Conservation (phyloP, 2,888 invertebrate species). For the Allacma fusca region DNA sequence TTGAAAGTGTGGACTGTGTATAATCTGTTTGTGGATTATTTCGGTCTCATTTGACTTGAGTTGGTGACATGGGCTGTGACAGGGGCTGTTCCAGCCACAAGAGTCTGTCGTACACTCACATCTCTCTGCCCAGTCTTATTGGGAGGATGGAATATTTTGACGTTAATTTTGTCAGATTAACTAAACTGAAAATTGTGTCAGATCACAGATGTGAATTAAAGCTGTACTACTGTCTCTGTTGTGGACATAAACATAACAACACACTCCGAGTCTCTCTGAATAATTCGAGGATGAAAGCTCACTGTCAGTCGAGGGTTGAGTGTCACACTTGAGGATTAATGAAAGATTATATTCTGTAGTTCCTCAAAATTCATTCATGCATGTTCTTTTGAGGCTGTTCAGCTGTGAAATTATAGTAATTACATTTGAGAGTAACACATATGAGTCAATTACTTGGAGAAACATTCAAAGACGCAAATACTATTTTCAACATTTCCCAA, state of each 20-base stretch:
- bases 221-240: too few species aligned
- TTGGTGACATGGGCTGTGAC: too few species aligned
- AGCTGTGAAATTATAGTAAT: neutral
- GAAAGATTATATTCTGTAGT: neutral
- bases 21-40: too few species aligned
- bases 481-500: too few species aligned
- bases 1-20: too few species aligned
- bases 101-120: too few species aligned
- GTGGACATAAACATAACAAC: neutral
- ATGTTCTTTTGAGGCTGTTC: neutral
- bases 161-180: neutral
- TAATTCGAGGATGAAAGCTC: neutral
- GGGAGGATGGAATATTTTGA: neutral
- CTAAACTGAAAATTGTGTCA: neutral
- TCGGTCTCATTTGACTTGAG: too few species aligned
- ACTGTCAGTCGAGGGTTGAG: neutral
- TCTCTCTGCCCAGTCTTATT: neutral
- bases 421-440: too few species aligned
- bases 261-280: neutral
- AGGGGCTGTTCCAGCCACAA: too few species aligned
- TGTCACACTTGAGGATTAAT: conserved; percentile 7
- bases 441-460: too few species aligned
- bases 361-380: neutral
- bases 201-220: neutral
- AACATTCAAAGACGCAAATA: too few species aligned